Evolutionary conservation across 1,140 invertebrate genomes (phyloP), one percentile per base, ranked within the genome.

Genomic region (Agrypnia vestita): DNA sequence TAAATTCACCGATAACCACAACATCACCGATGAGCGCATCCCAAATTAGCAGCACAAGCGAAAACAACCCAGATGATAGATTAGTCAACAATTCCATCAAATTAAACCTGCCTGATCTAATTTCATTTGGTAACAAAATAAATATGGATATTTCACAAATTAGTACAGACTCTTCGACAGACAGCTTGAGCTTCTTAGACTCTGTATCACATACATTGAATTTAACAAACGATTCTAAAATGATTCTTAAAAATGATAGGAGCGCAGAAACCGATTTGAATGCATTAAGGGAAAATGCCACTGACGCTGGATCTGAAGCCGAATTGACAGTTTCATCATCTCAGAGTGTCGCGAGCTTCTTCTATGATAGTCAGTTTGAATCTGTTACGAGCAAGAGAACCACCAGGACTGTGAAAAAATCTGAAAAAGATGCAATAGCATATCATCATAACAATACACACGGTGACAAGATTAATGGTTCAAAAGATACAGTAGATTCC

Each of bases 21-120:
- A 15, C 59, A 62, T n/a, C 44, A 19, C 59, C 25, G 15, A 75
- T 25, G 53, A 46, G 12, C n/a, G n/a, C 55, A 19, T 75, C 56
- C 7, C 71, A 49, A 64, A 62, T 55, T 21, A 61, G 46, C 53
- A 8, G 15, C 19, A 19, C 55, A 53, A 62, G 51, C 46, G 19
- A 62, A 49, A 59, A 11, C 55, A 19, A 21, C 53, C 17, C 25
- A 12, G 61, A 19, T 67, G 49, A 67, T 43, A 11, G 15, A 56
- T 17, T 74, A 43, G n/a, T 46, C 1, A 56, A 55, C 71, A 74
- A 7, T 75, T 47, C 77, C 10, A 78, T 56, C 47, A 83, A 79
- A 71, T 49, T 67, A 13, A 83, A 83, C 74, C 44, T 83, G 53
- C 82, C 82, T 7, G 82, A 83, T 78, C 73, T 83, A 56, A 71